These are phyloP conservation scores for Eubasilissa splendida DNA, from an alignment of 2,888 invertebrate species.

Conservation along the genomic window DNA sequence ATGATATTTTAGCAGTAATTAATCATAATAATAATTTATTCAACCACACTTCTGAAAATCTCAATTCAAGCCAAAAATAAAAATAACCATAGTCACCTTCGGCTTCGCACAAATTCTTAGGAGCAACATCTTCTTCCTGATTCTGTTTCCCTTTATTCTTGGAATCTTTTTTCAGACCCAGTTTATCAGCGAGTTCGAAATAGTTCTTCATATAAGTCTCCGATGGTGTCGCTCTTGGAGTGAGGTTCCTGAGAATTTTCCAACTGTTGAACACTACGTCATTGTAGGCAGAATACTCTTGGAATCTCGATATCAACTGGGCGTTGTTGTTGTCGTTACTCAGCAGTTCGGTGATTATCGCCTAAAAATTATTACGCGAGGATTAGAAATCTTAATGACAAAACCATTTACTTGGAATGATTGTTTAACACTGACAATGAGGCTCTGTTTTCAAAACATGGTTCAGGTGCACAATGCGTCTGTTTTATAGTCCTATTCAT, in stretches of 20 bases:
- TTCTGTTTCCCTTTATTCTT: slow-evolving; percentile 64
- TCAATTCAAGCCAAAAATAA: no score
- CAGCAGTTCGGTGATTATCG: slow-evolving; percentile 77
- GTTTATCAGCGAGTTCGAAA: slow-evolving; percentile 75
- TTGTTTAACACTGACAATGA: no score
- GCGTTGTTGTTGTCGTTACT: slow-evolving; percentile 76
- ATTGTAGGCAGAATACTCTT: slow-evolving; percentile 81
- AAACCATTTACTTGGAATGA: no score
- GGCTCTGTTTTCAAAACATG: no score
- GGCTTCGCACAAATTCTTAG: slow-evolving; percentile 67
- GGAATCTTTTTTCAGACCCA: slow-evolving; percentile 69
- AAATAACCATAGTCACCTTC: slow-evolving; percentile 63
- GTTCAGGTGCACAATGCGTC: no score
- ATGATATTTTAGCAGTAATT: no score
- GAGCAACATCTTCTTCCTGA: slow-evolving; percentile 62
- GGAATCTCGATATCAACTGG: slow-evolving; percentile 78
- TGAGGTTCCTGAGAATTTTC: slow-evolving; percentile 71
- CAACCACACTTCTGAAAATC: no score
- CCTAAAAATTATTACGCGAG: slow-evolving; percentile 64
- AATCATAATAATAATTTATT: no score
- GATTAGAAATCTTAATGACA: background rate
- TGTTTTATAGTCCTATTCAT: no score
- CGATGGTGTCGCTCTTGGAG: slow-evolving; percentile 74
- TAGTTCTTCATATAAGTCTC: slow-evolving; percentile 76
- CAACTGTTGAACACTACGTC: slow-evolving; percentile 85